Percentiles rank a stretch among this genome's conserved stretches.
Conservation (phyloP, 2,888 invertebrate genomes). For the Pandemis corylana region DNA sequence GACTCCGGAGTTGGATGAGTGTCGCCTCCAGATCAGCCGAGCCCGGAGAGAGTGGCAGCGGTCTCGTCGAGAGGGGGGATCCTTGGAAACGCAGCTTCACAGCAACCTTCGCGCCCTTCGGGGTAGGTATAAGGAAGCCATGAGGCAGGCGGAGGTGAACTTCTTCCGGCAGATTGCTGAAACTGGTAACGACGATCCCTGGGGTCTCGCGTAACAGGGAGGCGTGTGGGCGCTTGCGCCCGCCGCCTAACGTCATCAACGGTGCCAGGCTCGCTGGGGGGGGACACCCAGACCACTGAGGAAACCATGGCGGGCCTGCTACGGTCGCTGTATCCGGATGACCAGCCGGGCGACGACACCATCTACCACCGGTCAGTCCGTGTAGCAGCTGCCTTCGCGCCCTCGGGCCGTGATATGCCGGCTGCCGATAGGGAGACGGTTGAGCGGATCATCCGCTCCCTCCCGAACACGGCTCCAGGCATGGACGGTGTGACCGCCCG, state of each 20-base stretch:
- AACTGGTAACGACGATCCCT: slow-evolving; percentile 40
- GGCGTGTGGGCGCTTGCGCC: slow-evolving; percentile 44
- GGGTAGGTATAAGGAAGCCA: slow-evolving; percentile 6
- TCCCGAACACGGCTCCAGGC: slow-evolving; percentile 54
- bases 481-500: slow-evolving; percentile 48
- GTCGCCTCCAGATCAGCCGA: slow-evolving; percentile 1
- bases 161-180: slow-evolving; percentile 30
- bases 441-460: slow-evolving; percentile 40
- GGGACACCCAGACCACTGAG: slow-evolving; percentile 25
- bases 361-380: slow-evolving; percentile 47
- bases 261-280: slow-evolving; percentile 39
- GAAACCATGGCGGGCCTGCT: slow-evolving; percentile 46
- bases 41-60: slow-evolving; percentile 42
- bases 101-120: background rate
- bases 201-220: slow-evolving; percentile 47
- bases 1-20: slow-evolving; percentile 25
- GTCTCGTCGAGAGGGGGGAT: background rate
- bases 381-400: slow-evolving; percentile 42
- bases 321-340: background rate
- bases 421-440: slow-evolving; percentile 32
- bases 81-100: background rate
- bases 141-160: slow-evolving; percentile 23
- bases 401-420: slow-evolving; percentile 42
- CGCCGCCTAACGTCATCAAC: slow-evolving; percentile 43
- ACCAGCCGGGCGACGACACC: slow-evolving; percentile 36